Evolutionary conservation across 2,888 invertebrate genomes (phyloP), one percentile per base, ranked within the genome.

Genomic region (Phanerotoma sp.): DNA sequence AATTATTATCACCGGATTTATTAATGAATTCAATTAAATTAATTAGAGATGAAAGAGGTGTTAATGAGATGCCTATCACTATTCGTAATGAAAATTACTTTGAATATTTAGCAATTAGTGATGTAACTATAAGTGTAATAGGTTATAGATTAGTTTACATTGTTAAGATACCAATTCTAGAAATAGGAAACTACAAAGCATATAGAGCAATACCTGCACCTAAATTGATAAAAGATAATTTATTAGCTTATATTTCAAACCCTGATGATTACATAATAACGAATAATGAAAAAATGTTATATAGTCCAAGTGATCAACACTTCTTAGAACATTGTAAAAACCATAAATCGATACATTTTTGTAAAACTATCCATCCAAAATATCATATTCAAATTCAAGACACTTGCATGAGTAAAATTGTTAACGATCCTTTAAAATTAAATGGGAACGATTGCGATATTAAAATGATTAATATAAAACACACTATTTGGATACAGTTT

Each of bases 251-350:
- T 20, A 54, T 54, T 20, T 54, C 54, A 13, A 44, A 18, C 11
- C 54, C 44, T 4, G 16, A 55, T 6, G 55, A 50, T 10, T 55
- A 55, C 15, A 51, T 55, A 3, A 54, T 50, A n/a, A 50, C 49
- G 3, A 54, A 50, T 13, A 40, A 54, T 11, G 33, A 50, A 37
- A 55, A 45, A 45, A 16, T 46, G 21, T 50, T 50, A 21, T 55
- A 55, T 15, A 40, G 22, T 3, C 46, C 48, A 6, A 49, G 35
- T 4, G 45, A 54, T 11, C 32, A 35, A 5, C 13, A 49, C 22
- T 55, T 32, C 9, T 22, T 55, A 10, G 21, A 45, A 22, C 18
- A 18, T 2, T 45, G 45, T 40, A 55, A 50, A 20, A 21, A 15
- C 10, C 18, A 50, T 40, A 44, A 45, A 50, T 16, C 9, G 13